Conservation (phyloP, 2,797 vertebrate species). For the Peromyscus aztecus region DNA sequence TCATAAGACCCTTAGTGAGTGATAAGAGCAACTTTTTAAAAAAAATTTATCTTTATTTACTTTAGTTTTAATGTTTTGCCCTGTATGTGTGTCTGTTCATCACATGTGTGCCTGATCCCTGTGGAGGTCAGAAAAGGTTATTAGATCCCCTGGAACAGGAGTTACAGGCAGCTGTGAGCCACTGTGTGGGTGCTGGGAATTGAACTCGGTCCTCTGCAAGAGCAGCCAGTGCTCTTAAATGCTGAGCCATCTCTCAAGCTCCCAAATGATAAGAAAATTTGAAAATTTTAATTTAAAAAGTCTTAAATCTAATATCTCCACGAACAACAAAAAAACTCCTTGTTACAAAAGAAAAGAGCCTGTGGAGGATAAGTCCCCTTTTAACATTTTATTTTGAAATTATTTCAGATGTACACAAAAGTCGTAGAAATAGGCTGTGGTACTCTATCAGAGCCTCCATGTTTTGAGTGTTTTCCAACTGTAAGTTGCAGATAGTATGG, state of each 20-base stretch:
- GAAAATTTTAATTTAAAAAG: not conserved
- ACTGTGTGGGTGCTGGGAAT: not conserved
- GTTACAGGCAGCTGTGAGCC: not conserved
- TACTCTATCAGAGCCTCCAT: not conserved
- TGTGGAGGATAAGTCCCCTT: not conserved
- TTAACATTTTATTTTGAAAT: slow-evolving; percentile 78
- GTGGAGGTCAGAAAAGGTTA: not conserved
- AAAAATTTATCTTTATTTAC: not conserved
- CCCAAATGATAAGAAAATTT: not conserved
- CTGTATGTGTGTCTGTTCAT: not conserved
- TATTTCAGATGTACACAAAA: slow-evolving; percentile 61
- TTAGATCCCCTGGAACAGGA: not conserved
- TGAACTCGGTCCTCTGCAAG: not conserved
- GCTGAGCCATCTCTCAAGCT: not conserved
- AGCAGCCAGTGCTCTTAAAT: not conserved
- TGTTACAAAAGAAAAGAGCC: not conserved
- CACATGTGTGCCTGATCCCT: too few species aligned
- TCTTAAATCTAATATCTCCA: slow-evolving; percentile 13
- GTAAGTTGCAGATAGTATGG: not conserved
- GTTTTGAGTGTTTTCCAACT: not conserved
- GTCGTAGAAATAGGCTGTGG: slow-evolving; percentile 55
- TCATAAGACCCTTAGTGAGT: not conserved
- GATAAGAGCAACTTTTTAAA: not conserved
- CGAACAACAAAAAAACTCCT: not conserved
- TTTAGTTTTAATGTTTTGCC: not conserved